phyloP scores from a whole-genome alignment of 2,888 invertebrate genomes.

The Plebejus anna region DNA sequence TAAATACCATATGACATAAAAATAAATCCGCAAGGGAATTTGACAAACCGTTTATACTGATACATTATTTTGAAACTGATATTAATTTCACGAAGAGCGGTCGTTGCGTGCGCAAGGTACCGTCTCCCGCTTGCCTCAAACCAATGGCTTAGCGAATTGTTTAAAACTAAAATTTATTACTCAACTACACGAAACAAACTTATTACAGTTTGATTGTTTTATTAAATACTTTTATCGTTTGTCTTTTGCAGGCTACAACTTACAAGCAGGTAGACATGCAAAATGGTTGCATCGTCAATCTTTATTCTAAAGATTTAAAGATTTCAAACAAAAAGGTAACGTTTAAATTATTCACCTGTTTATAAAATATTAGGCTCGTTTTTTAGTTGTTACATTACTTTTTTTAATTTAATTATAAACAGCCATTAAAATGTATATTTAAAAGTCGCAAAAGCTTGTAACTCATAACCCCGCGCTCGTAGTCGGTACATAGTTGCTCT shows the following conservation, averaged over 20 bases:
- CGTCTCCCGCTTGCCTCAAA: slow-evolving; percentile 35
- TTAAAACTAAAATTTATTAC: slow-evolving; percentile 26
- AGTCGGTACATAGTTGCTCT: slow-evolving; percentile 63
- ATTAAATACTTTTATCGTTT: not conserved
- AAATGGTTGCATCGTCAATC: not conserved
- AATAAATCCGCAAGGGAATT: slow-evolving; percentile 38
- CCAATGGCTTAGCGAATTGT: slow-evolving; percentile 32
- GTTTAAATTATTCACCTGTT: too few relatives aligned
- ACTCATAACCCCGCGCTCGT: slow-evolving; percentile 43
- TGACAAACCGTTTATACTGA: slow-evolving; percentile 56
- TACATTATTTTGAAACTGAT: slow-evolving; percentile 70
- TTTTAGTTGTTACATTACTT: too few relatives aligned
- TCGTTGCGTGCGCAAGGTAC: slow-evolving; percentile 61
- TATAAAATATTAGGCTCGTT: too few relatives aligned
- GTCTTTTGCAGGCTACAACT: not conserved
- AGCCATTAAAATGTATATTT: too few relatives aligned
- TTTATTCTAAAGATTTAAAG: not conserved
- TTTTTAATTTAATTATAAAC: too few relatives aligned
- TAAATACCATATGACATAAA: not conserved
- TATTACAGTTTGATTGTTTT: slow-evolving; percentile 20
- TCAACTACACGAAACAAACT: slow-evolving; percentile 17
- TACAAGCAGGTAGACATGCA: not conserved
- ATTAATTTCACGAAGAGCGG: slow-evolving; percentile 66
- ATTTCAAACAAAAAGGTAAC: too few relatives aligned
- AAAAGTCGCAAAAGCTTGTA: slow-evolving; percentile 44